Evolutionary conservation across 2,113 vertebrate genomes (phyloP).

Genomic region (Plecotus auritus): DNA sequence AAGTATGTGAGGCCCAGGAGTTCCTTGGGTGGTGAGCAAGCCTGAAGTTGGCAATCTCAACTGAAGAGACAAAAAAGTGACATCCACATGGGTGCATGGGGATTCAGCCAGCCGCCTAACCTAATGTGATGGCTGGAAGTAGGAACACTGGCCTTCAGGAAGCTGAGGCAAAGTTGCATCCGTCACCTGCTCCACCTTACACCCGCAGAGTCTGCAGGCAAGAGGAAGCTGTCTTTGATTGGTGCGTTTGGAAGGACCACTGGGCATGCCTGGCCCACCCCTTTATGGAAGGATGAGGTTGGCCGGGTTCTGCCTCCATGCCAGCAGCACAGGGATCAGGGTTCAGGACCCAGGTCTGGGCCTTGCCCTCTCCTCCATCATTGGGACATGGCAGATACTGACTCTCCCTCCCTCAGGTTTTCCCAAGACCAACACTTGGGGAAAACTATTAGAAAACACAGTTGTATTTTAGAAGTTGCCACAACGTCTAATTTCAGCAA

Average conservation of each 20-base stretch:
- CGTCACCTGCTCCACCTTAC: neutral
- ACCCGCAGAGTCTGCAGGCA: rapidly evolving
- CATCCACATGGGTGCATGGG: neutral
- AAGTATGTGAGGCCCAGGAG: neutral
- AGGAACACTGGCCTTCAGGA: neutral
- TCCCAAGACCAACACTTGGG: neutral
- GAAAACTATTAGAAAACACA: neutral
- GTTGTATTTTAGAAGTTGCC: neutral
- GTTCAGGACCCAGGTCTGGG: neutral
- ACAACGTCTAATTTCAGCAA: neutral
- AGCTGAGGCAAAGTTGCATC: neutral
- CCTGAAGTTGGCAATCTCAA: neutral
- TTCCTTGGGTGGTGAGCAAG: neutral
- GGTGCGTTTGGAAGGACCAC: neutral
- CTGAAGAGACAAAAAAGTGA: neutral
- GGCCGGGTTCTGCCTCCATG: neutral
- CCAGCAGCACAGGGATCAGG: neutral
- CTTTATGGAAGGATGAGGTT: neutral
- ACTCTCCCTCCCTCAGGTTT: neutral
- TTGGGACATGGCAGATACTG: neutral
- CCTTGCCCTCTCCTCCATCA: neutral
- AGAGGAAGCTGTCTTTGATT: neutral
- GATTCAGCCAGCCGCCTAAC: neutral
- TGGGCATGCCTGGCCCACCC: neutral
- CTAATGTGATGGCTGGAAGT: neutral